phyloP scores from a whole-genome alignment of 2,113 vertebrate genomes.

The Mugil cephalus region DNA sequence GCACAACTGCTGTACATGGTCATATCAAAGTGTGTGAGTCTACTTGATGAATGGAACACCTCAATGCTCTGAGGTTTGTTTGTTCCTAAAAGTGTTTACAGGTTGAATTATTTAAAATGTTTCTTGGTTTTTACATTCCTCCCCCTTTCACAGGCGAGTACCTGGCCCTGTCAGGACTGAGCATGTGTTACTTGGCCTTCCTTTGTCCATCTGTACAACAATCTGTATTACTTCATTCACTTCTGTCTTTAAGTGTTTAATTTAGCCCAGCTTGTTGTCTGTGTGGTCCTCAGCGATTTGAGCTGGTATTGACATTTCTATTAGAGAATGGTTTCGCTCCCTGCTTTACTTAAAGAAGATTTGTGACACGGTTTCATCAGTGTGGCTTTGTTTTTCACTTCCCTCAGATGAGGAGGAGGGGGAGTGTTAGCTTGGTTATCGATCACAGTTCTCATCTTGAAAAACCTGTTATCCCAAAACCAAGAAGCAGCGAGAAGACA shows the following conservation, averaged over 20 bases:
- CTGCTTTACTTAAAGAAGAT: not conserved
- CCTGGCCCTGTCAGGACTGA: not conserved
- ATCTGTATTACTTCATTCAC: not conserved
- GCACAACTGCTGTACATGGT: no score
- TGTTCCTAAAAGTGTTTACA: no score
- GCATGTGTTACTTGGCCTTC: not conserved
- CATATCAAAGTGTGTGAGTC: no score
- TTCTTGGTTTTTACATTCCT: no score
- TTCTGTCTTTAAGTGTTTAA: slow-evolving; percentile 3
- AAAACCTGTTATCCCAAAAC: no score
- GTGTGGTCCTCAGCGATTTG: not conserved
- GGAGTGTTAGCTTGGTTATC: not conserved
- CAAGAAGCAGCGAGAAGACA: no score
- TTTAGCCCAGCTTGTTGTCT: not conserved
- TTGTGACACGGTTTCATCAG: not conserved
- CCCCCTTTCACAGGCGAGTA: not conserved
- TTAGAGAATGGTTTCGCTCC: not conserved
- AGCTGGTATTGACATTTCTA: slow-evolving; percentile 5
- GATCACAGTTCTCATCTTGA: slow-evolving; percentile 1
- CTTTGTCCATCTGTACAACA: not conserved
- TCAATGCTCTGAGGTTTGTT: no score
- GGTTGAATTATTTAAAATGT: no score
- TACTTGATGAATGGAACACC: no score
- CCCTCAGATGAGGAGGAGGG: not conserved
- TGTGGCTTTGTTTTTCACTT: slow-evolving; percentile 7